Evolutionary conservation across 64 coral and sea anemone genomes (phyloP), one percentile per base, ranked within the genome.

Genomic region (Stichodactyla helianthus): DNA sequence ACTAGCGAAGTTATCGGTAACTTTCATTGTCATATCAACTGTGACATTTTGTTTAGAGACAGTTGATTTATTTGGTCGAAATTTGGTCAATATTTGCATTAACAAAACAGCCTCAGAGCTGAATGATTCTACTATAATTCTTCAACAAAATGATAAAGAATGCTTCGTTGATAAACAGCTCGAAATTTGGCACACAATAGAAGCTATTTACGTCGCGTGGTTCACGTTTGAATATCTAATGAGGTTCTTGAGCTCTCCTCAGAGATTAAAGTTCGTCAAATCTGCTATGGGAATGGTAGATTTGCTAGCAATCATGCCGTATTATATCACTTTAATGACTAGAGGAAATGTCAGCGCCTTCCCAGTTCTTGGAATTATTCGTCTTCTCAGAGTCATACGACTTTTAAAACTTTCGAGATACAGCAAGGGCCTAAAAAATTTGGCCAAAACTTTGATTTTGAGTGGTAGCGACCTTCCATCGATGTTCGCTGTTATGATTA

Each of bases 341-440:
- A 79, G 88, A 54, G 50, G 64, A 13, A 88, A 88, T 55, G 87
- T 82, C 4, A 62, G 85, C 20, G 82, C 88, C 14, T 86, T 99
- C 80, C 87, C 97, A 10, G 90, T 99, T 5, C 55, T 99, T 2
- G 86, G 97, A 53, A 91, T 89, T 23, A 88, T 99, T 35, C 84
- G 93, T 15, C 86, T 99, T 20, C 57, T 99, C 26, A 80, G 97
- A 27, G 93, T 99, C 25, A 52, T 99, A 16, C 88, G 97, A 10
- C 89, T 99, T 17, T 83, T 99, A 35, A 99, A 99, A 74, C 62
- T 99, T 17, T 95, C 97, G 4, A 59, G 97, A 27, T 99, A 99
- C 82, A 95, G 93, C 54, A 83, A 65, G 50, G 97, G 93, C 0
- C 77, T 99, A 4, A 87, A 94, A 50, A 77, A 95, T 11, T 67